phyloP scores from a whole-genome alignment of 1,140 invertebrate species.

The Copidosoma floridanum region DNA sequence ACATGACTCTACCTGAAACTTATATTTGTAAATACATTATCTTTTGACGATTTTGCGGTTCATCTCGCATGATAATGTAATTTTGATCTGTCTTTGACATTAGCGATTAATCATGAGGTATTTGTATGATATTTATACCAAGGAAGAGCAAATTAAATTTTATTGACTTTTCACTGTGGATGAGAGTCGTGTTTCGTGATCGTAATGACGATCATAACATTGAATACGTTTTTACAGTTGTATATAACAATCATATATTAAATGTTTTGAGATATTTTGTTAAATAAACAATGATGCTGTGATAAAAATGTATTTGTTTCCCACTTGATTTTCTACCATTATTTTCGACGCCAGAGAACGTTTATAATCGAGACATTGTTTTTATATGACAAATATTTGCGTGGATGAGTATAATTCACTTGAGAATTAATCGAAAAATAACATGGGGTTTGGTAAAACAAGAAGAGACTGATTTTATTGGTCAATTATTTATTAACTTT shows the following conservation, averaged over 20 bases:
- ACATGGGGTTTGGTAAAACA: background rate
- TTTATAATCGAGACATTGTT: no score
- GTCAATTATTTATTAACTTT: slow-evolving; percentile 41
- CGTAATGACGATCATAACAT: no score
- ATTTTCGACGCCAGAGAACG: no score
- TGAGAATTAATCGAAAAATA: no score
- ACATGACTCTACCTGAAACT: background rate
- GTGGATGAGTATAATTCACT: background rate
- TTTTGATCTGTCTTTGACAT: slow-evolving; percentile 3
- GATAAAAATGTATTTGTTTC: slow-evolving; percentile 28
- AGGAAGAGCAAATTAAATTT: no score
- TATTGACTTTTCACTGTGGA: no score
- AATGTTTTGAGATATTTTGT: slow-evolving; percentile 45
- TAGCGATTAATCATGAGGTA: slow-evolving; percentile 6
- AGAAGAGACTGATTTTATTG: slow-evolving; percentile 34
- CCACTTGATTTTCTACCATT: no score
- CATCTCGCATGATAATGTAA: background rate
- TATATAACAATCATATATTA: slow-evolving; percentile 43
- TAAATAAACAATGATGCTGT: slow-evolving; percentile 38
- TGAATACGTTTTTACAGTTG: slow-evolving; percentile 29
- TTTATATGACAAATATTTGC: background rate
- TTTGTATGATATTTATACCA: slow-evolving; percentile 5
- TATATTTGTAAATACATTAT: slow-evolving; percentile 6
- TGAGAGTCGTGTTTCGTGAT: no score
- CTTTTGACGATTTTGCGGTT: background rate